Evolutionary conservation across 1,140 invertebrate species (phyloP).

Genomic region (Antheraea mylitta): DNA sequence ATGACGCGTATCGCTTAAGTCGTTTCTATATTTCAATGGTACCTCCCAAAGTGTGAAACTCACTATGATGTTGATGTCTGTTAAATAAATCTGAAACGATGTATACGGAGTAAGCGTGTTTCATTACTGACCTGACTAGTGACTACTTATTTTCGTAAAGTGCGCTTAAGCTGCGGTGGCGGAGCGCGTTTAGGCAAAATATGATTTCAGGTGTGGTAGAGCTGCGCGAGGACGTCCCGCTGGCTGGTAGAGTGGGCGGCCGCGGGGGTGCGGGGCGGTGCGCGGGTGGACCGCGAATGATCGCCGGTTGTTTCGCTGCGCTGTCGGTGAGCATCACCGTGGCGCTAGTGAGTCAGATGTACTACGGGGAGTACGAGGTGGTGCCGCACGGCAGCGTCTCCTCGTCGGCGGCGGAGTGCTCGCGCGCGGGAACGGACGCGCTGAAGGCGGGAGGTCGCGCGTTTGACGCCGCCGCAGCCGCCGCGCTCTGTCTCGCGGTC

Average conservation of each 20-base stretch:
- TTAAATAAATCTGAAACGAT: too few relatives aligned
- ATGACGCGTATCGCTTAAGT: too few relatives aligned
- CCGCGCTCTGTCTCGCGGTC: conserved; percentile 84
- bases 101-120: too few relatives aligned
- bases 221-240: conserved; percentile 78
- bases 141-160: too few relatives aligned
- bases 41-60: too few relatives aligned
- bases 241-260: conserved; percentile 61
- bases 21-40: too few relatives aligned
- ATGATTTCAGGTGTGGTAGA: conserved; percentile 56
- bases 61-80: too few relatives aligned
- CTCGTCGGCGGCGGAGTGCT: conserved; percentile 85
- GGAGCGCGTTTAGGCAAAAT: not conserved
- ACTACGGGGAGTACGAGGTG: conserved; percentile 83
- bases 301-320: conserved; percentile 72
- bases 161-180: too few relatives aligned
- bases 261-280: conserved; percentile 65
- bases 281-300: conserved; percentile 67
- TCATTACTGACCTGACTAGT: too few relatives aligned
- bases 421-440: conserved; percentile 83
- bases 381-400: conserved; percentile 87
- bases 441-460: conserved; percentile 85
- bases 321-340: conserved; percentile 83
- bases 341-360: conserved; percentile 83
- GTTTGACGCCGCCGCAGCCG: conserved; percentile 84